Base-by-base conservation (phyloP, 2,113 vertebrate genomes). In the Nicator chloris region DNA sequence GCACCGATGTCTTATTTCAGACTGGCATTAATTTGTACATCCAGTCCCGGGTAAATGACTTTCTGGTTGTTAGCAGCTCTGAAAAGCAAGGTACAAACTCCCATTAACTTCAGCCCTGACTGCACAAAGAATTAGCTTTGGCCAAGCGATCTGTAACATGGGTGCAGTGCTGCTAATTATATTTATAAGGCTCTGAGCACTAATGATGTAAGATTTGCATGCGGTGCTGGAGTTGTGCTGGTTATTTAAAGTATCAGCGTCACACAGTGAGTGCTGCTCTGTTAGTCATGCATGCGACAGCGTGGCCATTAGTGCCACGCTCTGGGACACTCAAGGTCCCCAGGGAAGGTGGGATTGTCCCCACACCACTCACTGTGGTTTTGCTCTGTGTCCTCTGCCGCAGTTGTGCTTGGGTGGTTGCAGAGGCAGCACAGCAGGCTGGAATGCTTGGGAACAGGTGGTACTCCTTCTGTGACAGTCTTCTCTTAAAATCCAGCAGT, bases 191-290 rank as follows among this genome's bases (percentile, higher is more conserved):
- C 86, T 83, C 35, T 89, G 4, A 86, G 86, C 83, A 35, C 77
- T 93, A 91, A 91, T 42, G 81, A 91, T 81, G 87, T 24, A 22
- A 77, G 82, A 82, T 95, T 87, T 87, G 86, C 89, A 79, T 68
- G 60, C 10, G 1, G 56, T 7, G 86, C 92, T 71, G 68, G 75
- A 86, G 88, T 86, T 71, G 54, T 59, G 69, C 61, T 6, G 33
- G 76, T 90, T 92, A 75, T 93, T 92, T 96, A 83, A 86, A 75
- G 86, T 11, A 7, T 8, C 86, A 24, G 72, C 64, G 1, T 86
- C 90, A 50, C 27, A 0, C 59, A 54, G 93, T 7, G 92, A 33
- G 68, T 9, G 88, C 88, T 50, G 82, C 22, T 71, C 84, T 45
- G 82, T 68, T 65, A 49, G 90, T 42, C 91, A 16, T 20, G 56